Evolutionary conservation across 2,888 invertebrate species (phyloP), one percentile per base, ranked within the genome.

Genomic region (Ichneumon xanthorius): DNA sequence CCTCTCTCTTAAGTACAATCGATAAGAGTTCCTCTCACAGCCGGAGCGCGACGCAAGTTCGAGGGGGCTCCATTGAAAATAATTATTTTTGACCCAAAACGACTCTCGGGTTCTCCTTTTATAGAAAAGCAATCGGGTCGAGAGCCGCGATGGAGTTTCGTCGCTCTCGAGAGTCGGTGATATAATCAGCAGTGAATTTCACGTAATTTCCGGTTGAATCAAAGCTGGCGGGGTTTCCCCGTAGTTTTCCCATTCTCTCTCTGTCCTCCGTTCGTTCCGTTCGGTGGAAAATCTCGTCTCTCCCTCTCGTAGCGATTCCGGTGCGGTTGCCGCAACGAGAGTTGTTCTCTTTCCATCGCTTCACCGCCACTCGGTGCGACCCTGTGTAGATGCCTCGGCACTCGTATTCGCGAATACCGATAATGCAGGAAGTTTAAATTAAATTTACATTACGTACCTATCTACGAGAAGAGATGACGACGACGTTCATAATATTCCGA

Each of bases 141-240:
- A 78, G 22, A 53, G n/a, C 73, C 45, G 72, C 50, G 26, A 2
- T 48, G 70, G 40, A 63, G 85, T 68, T 87, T 79, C 77, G 45
- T 81, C 85, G 83, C 84, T 80, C 82, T 83, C 67, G 82, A 81
- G 84, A 86, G 87, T 86, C 80, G 78, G 81, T 87, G 89, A 90
- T 88, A 89, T 89, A 90, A 90, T 91, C 90, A 89, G 88, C 89
- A 88, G 86, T 90, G 89, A 90, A 90, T 90, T 89, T 87, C 89
- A 87, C 87, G 88, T 89, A 90, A 89, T 89, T 89, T 89, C 87
- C 89, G 89, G 85, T 87, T 88, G 87, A 89, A 88, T 89, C 88
- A 89, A 89, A 87, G 82, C 86, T 72, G 86, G 79, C 80, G 76
- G 80, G 86, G 79, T 30, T 75, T 75, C 30, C 11, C 45, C 58